Evolutionary conservation across 2,888 invertebrate species (phyloP).

Genomic region (Clunio marinus): DNA sequence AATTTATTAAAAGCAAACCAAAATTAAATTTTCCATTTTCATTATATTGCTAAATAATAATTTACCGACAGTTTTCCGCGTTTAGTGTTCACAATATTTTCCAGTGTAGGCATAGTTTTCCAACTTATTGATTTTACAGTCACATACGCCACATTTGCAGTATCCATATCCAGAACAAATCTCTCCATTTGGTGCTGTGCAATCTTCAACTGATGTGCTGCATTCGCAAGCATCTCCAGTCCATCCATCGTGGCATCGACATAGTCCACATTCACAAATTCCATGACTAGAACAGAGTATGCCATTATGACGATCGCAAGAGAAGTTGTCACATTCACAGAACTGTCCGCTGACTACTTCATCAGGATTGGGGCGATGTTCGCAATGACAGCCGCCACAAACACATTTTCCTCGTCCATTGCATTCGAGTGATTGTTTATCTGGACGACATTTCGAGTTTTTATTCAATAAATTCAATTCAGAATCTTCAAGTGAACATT

Average conservation of each 20-base stretch:
- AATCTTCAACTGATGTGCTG: conserved; percentile 67
- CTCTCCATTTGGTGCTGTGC: conserved; percentile 64
- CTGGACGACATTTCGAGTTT: conserved; percentile 58
- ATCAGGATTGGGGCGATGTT: conserved; percentile 57
- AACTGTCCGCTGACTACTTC: conserved; percentile 69
- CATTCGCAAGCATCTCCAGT: conserved; percentile 82
- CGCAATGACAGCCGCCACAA: conserved; percentile 74
- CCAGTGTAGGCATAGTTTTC: conserved; percentile 74
- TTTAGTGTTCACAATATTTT: conserved; percentile 82
- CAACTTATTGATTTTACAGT: conserved; percentile 59
- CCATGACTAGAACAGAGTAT: conserved; percentile 83
- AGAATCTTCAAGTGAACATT: conserved; percentile 63
- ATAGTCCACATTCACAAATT: conserved; percentile 81
- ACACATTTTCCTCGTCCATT: conserved; percentile 74
- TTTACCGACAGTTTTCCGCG: too few species aligned
- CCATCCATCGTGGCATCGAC: conserved; percentile 77
- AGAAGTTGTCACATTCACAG: conserved; percentile 96
- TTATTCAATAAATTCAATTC: not conserved
- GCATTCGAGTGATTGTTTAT: conserved; percentile 65
- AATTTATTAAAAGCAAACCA: too few species aligned
- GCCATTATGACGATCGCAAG: conserved; percentile 82
- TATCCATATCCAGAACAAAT: conserved; percentile 80
- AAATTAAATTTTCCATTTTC: too few species aligned
- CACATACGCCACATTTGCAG: conserved; percentile 78
- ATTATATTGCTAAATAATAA: too few species aligned